Base-by-base conservation (phyloP, 1,140 invertebrate species). In the Hylaeus volcanicus region DNA sequence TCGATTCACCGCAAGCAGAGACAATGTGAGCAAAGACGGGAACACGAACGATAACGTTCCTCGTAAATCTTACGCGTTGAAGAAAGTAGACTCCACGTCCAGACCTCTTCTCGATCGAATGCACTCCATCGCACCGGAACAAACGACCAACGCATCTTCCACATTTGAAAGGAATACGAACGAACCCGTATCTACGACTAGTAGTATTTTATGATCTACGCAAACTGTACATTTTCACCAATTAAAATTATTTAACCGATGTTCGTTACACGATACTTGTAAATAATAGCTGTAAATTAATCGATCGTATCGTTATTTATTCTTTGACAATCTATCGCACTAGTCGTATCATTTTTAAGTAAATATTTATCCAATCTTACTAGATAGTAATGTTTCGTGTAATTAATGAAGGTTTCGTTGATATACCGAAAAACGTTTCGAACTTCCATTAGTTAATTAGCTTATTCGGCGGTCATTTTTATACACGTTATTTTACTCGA, bases 121-220 rank as follows among this genome's bases (percentile, higher is more conserved):
- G 41, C 84, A 88, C 66, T 41, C 74, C 3, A 58, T 73, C 11
- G 74, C 51, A 12, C 61, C 60, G 3, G 72, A 88, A 43, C 79
- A 85, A 37, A 56, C n/a, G 2, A 86, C 79, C 48, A 84, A 72
- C n/a, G 80, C 80, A 43, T 86, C 81, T 60, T 69, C 74, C 4
- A 26, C 65, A 11, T 85, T 78, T 1, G 78, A 79, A 8, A 82
- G 66, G 43, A 74, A 56, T 45, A 60, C 61, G 15, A 61, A 82
- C 1, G 82, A 85, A 61, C 77, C 85, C 1, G 9, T 74, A 8
- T 90, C 83, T 3, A 82, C 82, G 43, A 79, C 74, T 12, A 88
- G 68, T 45, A 88, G 78, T 74, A 26, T 0, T n/a, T 12, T 88
- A n/a, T 89, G 45, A 88, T 77, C 37, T 48, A 43, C 43, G n/a